Evolutionary conservation across 2,113 vertebrate species (phyloP), one percentile per base, ranked within the genome.

Genomic region (Trematocara nigrifrons): DNA sequence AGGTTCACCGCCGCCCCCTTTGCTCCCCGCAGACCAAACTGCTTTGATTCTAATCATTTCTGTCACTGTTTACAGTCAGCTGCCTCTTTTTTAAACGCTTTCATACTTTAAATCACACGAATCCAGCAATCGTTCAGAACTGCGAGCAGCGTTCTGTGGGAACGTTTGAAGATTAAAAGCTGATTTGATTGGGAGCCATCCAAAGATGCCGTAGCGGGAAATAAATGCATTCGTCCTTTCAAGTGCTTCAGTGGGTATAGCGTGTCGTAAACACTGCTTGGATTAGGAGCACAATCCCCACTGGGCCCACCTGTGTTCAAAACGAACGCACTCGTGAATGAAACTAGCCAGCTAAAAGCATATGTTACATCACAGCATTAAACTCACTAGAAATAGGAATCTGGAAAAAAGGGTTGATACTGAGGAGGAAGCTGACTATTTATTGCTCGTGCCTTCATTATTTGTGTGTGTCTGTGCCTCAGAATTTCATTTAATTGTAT

Each of bases 341-440:
- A 86, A 83, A 85, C 54, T 16, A 66, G 29, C 82, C 51, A 29
- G 82, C 71, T 89, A 86, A 90, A 82, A 81, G 81, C 81, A 85
- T 74, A 74, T 35, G 52, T 86, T 87, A 79, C 77, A 71, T 90
- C 77, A 83, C 54, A 10, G 16, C 71, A 51, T 79, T 71, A 79
- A 66, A 56, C 71, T 82, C 52, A 69, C 57, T 89, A 35, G 74
- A 51, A 89, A 90, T 56, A 79, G 79, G 76, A 61, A 42, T 33
- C 7, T 81, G 51, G 15, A 47, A 76, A 20, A 86, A 71, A 79
- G 9, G 22, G 42, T 18, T 78, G 51, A 54, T 83, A 26, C 77
- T 45, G 26, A 33, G 45, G 45, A 2, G 42, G 61, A 7, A 49
- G 51, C 13, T 51, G 51, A 59, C 47, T 13, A 8, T 82, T 76